Base-by-base conservation (phyloP, 2,888 invertebrate genomes). In the Marasmarcha lunaedactyla region DNA sequence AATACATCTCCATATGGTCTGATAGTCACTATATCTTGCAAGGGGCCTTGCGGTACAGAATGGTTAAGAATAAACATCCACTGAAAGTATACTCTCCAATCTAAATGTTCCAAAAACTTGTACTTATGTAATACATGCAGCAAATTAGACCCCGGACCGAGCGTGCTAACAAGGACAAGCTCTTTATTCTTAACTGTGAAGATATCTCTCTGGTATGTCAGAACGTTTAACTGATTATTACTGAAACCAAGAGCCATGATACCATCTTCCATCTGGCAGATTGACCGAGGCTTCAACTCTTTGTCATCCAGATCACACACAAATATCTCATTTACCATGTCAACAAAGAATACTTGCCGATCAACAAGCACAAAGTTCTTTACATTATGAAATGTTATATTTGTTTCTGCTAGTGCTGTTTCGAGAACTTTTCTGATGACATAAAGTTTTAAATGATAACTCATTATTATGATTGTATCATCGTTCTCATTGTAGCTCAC, bases 11-110 rank as follows among this genome's bases (percentile, higher is more conserved):
- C 73, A 1, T 81, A 79, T 0, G 57, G 50, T 9, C 59, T 48
- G 2, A 76, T 52, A 0, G 59, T 57, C 0, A 65, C 54, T 10
- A 77, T 67, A 37, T 71, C 63, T 6, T 59, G 49, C 13, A 76
- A 40, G 0, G 64, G 63, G 0, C 68, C 69, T 1, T 62, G 51
- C 0, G 76, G 76, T 0, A 71, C 39, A 0, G 41, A 42, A 3
- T 59, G 65, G 13, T 62, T 58, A 0, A 71, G 38, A 0, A 59
- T 46, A 1, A 53, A 63, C 54, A 70, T 59, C 71, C 78, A 74
- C 36, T 71, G 63, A 3, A 65, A 61, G 13, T 69, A 71, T 0
- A 68, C 49, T 1, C 64, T 38, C 76, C 77, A 77, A 13, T 79
- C 71, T 1, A 79, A 37, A 1, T 55, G 52, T n/a, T 71, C 72